Percentiles rank a stretch among this genome's conserved stretches.
Conservation (phyloP, 2,113 vertebrate species). For the Indicator indicator region DNA sequence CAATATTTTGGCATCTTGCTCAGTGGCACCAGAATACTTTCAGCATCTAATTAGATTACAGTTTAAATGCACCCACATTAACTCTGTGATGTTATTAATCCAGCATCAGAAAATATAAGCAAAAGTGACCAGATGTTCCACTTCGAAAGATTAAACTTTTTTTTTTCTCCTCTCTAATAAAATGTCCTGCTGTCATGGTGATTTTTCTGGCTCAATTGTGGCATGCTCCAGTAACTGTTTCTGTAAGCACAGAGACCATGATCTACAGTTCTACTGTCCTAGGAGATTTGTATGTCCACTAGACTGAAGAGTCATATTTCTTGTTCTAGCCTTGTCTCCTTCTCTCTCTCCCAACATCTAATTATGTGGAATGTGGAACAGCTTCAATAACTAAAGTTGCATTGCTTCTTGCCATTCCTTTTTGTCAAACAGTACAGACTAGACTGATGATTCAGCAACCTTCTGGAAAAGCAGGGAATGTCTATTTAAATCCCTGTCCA, state of each 20-base stretch:
- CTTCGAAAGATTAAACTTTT: constrained; percentile 21
- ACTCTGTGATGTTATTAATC: not conserved
- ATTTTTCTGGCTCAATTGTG: constrained; percentile 14
- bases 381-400: not conserved
- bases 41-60: not conserved
- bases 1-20: not conserved
- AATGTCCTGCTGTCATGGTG: constrained; percentile 35
- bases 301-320: not conserved
- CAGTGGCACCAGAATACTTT: not conserved
- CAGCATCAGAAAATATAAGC: not conserved
- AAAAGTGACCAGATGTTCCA: constrained; percentile 55
- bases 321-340: not conserved
- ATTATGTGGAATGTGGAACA: not conserved
- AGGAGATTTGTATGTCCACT: not conserved
- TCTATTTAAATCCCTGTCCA: not conserved
- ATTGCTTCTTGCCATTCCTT: not conserved
- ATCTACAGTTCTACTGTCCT: not conserved
- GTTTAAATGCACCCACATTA: not conserved
- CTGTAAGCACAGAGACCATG: not conserved
- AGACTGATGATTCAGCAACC: not conserved
- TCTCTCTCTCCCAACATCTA: not conserved
- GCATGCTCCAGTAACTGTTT: not conserved
- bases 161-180: not conserved
- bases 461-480: not conserved
- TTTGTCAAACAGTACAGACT: not conserved